Percentiles rank a stretch among this genome's conserved stretches.
These are phyloP conservation scores for Yponomeuta plumbellus DNA, from an alignment of 2,888 invertebrate genomes.

Conservation along the genomic window DNA sequence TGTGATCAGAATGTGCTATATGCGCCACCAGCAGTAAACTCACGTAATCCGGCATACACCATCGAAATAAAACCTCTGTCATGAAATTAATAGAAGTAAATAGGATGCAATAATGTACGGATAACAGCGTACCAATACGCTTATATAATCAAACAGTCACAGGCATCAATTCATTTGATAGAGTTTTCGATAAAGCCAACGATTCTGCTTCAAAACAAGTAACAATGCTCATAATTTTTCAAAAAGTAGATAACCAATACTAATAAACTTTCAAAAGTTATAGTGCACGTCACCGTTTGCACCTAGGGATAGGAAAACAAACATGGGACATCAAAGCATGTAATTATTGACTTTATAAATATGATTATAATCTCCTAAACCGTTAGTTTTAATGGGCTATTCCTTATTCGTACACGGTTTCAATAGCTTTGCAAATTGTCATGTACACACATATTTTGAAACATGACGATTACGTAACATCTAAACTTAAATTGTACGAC, in stretches of 20 bases:
- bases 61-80: not conserved
- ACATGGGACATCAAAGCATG: not conserved
- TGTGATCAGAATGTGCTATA: not conserved
- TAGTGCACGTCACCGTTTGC: too few species aligned
- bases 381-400: not conserved
- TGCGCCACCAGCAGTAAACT: not conserved
- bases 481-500: not conserved
- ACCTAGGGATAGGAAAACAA: not conserved
- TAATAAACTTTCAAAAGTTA: too few species aligned
- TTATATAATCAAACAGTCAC: too few species aligned
- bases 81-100: not conserved
- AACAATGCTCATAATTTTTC: too few species aligned
- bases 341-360: not conserved
- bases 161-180: too few species aligned
- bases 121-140: not conserved
- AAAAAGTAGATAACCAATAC: too few species aligned
- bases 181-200: too few species aligned
- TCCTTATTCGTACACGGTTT: not conserved
- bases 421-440: not conserved
- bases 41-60: not conserved
- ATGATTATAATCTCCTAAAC: too few species aligned
- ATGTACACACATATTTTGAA: not conserved
- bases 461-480: not conserved
- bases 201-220: too few species aligned
- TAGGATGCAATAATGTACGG: not conserved